Percentiles rank a stretch among this genome's conserved stretches.
Evolutionary conservation across 2,113 vertebrate species (phyloP).

Genomic region (Oreochromis aureus): DNA sequence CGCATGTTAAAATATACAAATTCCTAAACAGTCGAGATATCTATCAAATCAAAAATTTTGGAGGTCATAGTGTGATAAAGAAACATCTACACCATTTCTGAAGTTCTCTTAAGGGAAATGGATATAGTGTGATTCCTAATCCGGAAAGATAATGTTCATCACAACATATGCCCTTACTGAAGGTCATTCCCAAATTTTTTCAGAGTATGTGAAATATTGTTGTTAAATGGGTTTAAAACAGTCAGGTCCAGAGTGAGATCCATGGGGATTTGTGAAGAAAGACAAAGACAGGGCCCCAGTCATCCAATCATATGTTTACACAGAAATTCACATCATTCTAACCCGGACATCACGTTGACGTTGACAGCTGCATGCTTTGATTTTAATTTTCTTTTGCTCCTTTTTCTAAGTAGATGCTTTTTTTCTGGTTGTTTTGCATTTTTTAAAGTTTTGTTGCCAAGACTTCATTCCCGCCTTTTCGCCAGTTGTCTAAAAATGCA

Average conservation of each 20-base stretch:
- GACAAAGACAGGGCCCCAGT: slow-evolving; percentile 78
- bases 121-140: background rate
- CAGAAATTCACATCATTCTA: slow-evolving; percentile 93
- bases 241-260: slow-evolving; percentile 45
- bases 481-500: slow-evolving; percentile 63
- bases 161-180: background rate
- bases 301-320: slow-evolving; percentile 90
- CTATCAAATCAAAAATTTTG: background rate
- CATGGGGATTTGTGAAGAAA: slow-evolving; percentile 67
- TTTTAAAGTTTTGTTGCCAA: slow-evolving; percentile 7
- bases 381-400: slow-evolving; percentile 6
- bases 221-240: slow-evolving; percentile 40
- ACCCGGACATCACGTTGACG: slow-evolving; percentile 75
- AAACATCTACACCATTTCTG: background rate
- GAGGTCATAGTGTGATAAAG: background rate
- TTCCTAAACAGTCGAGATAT: background rate
- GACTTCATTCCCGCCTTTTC: slow-evolving; percentile 64
- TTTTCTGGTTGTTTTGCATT: background rate
- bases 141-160: background rate
- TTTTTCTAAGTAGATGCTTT: slow-evolving; percentile 24
- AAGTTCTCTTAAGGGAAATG: background rate
- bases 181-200: slow-evolving; percentile 70
- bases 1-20: background rate
- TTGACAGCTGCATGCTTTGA: slow-evolving; percentile 76
- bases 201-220: slow-evolving; percentile 39